phyloP scores from a whole-genome alignment of 2,888 invertebrate species.

The Hedychridium roseum region DNA sequence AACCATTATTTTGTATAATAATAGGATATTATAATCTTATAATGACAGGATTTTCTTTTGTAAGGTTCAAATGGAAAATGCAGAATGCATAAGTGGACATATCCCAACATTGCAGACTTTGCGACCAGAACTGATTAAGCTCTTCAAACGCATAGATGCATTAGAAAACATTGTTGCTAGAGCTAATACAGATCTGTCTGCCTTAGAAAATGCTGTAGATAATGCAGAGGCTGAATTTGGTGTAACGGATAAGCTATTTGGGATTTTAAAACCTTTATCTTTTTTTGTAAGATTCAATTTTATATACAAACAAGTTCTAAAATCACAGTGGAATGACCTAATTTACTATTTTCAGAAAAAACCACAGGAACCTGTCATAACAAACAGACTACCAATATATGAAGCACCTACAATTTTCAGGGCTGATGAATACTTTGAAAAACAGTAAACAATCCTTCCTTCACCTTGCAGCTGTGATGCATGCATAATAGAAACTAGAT shows the following conservation, averaged over 20 bases:
- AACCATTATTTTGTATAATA: not conserved
- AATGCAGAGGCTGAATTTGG: slow-evolving; percentile 57
- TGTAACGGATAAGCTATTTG: slow-evolving; percentile 54
- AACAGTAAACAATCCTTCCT: slow-evolving; percentile 23
- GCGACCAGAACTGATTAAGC: slow-evolving; percentile 44
- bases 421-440: slow-evolving; percentile 51
- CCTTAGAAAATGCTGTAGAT: slow-evolving; percentile 58
- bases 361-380: slow-evolving; percentile 37
- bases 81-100: slow-evolving; percentile 52
- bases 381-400: slow-evolving; percentile 31
- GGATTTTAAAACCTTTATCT: slow-evolving; percentile 59
- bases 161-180: slow-evolving; percentile 55
- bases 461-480: too few relatives aligned
- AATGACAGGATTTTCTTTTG: slow-evolving; percentile 2
- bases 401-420: slow-evolving; percentile 50
- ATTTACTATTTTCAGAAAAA: slow-evolving; percentile 50
- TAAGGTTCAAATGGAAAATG: slow-evolving; percentile 54
- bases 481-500: too few relatives aligned
- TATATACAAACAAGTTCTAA: not conserved
- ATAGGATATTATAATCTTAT: not conserved
- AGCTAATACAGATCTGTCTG: slow-evolving; percentile 53
- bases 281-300: slow-evolving; percentile 53
- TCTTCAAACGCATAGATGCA: slow-evolving; percentile 58
- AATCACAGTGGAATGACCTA: not conserved
- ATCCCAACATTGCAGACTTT: slow-evolving; percentile 49